Conservation (phyloP, 2,888 invertebrate species). For the Heliothis peltigera region DNA sequence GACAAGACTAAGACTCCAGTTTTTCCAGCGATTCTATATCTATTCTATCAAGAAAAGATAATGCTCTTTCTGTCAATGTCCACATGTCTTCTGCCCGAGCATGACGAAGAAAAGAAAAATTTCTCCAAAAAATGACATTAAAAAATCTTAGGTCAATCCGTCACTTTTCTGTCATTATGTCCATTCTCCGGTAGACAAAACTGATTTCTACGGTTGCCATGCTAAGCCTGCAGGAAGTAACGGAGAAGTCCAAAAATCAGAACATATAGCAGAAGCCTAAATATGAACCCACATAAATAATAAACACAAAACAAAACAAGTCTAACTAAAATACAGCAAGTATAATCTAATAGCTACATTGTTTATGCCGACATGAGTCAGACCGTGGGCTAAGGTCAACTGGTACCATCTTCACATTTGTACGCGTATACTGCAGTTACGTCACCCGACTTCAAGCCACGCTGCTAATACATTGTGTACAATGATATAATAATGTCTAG, state of each 20-base stretch:
- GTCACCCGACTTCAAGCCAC: slow-evolving; percentile 25
- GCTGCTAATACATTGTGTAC: neutral
- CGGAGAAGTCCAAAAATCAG: too few relatives aligned
- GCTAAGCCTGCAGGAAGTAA: neutral
- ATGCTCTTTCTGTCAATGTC: too few relatives aligned
- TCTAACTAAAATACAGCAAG: slow-evolving; percentile 27
- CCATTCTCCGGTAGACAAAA: too few relatives aligned
- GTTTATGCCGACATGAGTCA: slow-evolving; percentile 51
- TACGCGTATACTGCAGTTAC: slow-evolving; percentile 33
- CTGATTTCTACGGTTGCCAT: too few relatives aligned
- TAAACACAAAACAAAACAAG: slow-evolving; percentile 5
- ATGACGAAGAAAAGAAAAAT: too few relatives aligned
- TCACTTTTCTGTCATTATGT: too few relatives aligned
- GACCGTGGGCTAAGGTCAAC: slow-evolving; percentile 64
- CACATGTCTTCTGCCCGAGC: too few relatives aligned
- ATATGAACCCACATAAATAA: neutral
- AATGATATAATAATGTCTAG: slow-evolving; percentile 1
- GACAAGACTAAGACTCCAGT: too few relatives aligned
- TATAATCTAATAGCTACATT: slow-evolving; percentile 25
- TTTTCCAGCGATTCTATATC: too few relatives aligned
- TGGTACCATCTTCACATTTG: slow-evolving; percentile 50
- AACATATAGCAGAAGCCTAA: neutral
- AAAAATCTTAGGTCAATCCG: too few relatives aligned
- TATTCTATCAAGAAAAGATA: too few relatives aligned
- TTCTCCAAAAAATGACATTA: too few relatives aligned